A percentile compares a stretch with the other conserved stretches of the same genome.
phyloP scores from a whole-genome alignment of 1,140 invertebrate genomes.

The Nymphalis io region DNA sequence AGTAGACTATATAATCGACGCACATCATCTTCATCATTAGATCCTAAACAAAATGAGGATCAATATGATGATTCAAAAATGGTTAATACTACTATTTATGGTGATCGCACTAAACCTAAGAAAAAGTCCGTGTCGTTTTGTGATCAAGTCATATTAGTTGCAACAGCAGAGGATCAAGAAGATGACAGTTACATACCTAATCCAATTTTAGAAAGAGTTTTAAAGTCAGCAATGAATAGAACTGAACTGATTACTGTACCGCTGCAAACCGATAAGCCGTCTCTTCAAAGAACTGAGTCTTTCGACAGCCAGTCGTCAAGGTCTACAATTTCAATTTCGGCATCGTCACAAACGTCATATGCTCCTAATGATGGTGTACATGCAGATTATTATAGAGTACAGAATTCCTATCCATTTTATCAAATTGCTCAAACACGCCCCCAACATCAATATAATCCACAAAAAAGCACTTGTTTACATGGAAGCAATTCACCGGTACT shows the following conservation, averaged over 20 bases:
- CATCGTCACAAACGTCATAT: constrained; percentile 68
- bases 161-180: constrained; percentile 94
- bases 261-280: constrained; percentile 70
- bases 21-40: constrained; percentile 73
- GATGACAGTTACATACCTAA: constrained; percentile 95
- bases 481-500: constrained; percentile 54
- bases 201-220: constrained; percentile 92
- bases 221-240: constrained; percentile 90
- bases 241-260: constrained; percentile 82
- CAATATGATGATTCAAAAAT: constrained; percentile 68
- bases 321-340: constrained; percentile 77
- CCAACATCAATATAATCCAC: constrained; percentile 64
- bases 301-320: constrained; percentile 81
- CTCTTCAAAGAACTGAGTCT: constrained; percentile 75
- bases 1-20: constrained; percentile 61
- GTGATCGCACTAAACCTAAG: constrained; percentile 83
- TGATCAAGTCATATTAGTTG: constrained; percentile 94
- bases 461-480: constrained; percentile 59
- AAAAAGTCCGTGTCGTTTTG: constrained; percentile 97
- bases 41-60: constrained; percentile 73
- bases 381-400: constrained; percentile 79
- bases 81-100: constrained; percentile 40
- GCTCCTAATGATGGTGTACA: constrained; percentile 61
- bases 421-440: constrained; percentile 62
- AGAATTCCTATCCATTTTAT: constrained; percentile 72